Base-by-base conservation (phyloP, 2,797 vertebrate species). In the Syngnathus rostellatus region DNA sequence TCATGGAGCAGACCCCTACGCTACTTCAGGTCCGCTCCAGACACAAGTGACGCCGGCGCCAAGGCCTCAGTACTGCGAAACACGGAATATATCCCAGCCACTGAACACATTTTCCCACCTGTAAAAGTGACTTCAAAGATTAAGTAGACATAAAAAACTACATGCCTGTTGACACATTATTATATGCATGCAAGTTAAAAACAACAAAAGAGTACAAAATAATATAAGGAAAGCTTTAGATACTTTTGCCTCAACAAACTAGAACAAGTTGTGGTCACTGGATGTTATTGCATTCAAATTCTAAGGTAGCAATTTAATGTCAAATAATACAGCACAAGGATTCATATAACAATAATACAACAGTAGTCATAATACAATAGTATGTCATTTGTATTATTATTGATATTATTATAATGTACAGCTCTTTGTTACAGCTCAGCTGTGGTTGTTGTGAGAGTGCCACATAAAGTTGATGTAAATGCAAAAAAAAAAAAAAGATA, bases 1-100 rank as follows among this genome's bases (percentile, higher is more conserved):
- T 99, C 86, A 99, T 99, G 91, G 97, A 99, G 79, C 93, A 96
- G 76, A 97, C 95, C 0, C 97, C 97, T 6, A 94, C 94, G 0
- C 86, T 99, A 84, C 93, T 99, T 67, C 97, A 99, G 88, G 94
- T 96, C 72, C 89, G 91, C 85, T 83, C 0, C 53, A 91, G 90
- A 68, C 89, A 88, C 72, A 93, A 92, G 81, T 92, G 86, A 92
- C 62, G 3, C 38, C 65, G 10, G 74, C n/a, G 53, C 17, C 68
- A 38, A 11, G 38, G 23, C 23, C 23, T 10, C 45, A 11, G 46
- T 48, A 17, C 46, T 45, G 43, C 43, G 43, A 45, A 11, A 14
- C 16, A 48, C 16, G 1, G 16, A 19, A 19, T 48, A 6, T 17
- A 17, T 16, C 19, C 48, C 6, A n/a, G 2, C n/a, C 50, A 10